These are phyloP conservation scores for Agonopterix arenella DNA, from an alignment of 2,888 invertebrate species.

Conservation along the genomic window DNA sequence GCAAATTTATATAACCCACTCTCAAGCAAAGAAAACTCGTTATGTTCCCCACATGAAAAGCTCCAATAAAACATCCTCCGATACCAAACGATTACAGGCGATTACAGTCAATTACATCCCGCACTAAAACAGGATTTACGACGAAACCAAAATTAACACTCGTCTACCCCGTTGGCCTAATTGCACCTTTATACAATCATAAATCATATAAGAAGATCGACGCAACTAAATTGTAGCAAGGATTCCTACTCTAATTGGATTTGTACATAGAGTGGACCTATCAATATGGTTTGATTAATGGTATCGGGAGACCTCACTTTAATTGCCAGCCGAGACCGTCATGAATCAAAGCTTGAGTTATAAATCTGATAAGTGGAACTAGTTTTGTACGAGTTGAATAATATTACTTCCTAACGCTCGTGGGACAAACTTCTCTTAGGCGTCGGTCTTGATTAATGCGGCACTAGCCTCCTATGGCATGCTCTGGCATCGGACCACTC, in stretches of 20 bases:
- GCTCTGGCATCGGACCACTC: no score
- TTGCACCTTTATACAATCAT: constrained; percentile 47
- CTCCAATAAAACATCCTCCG: constrained; percentile 33
- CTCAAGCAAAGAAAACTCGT: constrained; percentile 1
- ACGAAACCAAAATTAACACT: constrained; percentile 63
- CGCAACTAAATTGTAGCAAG: constrained; percentile 58
- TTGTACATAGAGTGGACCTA: constrained; percentile 62
- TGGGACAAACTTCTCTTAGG: constrained; percentile 6
- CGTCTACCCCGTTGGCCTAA: constrained; percentile 46
- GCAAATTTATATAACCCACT: no score
- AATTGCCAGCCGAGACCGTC: constrained; percentile 64
- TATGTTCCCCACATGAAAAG: constrained; percentile 39
- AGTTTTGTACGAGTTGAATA: constrained; percentile 43
- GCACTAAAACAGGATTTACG: constrained; percentile 58
- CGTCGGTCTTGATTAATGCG: not conserved
- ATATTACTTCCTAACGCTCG: constrained; percentile 30
- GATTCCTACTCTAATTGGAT: constrained; percentile 68
- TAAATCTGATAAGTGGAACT: constrained; percentile 67
- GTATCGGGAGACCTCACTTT: constrained; percentile 58
- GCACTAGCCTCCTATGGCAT: no score
- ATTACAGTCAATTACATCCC: constrained; percentile 52
- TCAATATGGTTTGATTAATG: constrained; percentile 73
- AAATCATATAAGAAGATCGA: constrained; percentile 54
- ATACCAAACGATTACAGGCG: constrained; percentile 40
- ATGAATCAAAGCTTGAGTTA: constrained; percentile 68